Base-by-base conservation (phyloP, 2,113 vertebrate genomes). In the Periophthalmus modestus region DNA sequence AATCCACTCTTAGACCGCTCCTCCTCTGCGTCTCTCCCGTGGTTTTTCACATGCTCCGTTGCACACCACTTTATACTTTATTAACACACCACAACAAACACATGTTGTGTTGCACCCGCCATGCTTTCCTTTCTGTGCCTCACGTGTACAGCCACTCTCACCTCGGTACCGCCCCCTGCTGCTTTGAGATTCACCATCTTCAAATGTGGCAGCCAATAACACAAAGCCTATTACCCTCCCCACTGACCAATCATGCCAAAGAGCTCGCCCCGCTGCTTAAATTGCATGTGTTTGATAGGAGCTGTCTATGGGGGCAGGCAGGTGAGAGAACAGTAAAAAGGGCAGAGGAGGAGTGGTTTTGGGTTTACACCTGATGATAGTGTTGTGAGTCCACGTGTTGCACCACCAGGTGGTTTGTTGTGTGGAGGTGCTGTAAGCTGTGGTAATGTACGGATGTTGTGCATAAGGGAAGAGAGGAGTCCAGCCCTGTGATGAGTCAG, bases 71-170 rank as follows among this genome's bases (percentile, higher is more conserved):
- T 16, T 34, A 59, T 59, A 34, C 59, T 62, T 36, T 18, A 62
- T 33, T 15, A 61, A 7, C 15, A 62, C 14, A 24, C 15, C 24
- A 62, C 24, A 19, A 71, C 73, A 68, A 82, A 79, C 87, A 91
- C 90, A 88, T 85, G 92, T 88, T 80, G 80, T 73, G n/a, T 74
- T 83, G 74, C 72, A 67, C 74, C 2, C 7, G 74, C 66, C 83
- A 85, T n/a, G 72, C 84, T 75, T 72, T 70, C 80, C 47, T 70
- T 62, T 65, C 78, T 46, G 34, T 1, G 61, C 71, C 77, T 71
- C 88, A 89, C 89, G 86, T 92, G 91, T 77, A 79, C 77, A 66
- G 71, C 81, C 83, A 80, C 82, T 43, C 77, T 77, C 24, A 11
- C 71, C 71, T 65, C 43, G 5, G 74, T 66, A 85, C 79, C 19